Percentiles rank a stretch among this genome's conserved stretches.
These are phyloP conservation scores for Notocelia uddmanniana DNA, from an alignment of 2,888 invertebrate species.

Conservation along the genomic window DNA sequence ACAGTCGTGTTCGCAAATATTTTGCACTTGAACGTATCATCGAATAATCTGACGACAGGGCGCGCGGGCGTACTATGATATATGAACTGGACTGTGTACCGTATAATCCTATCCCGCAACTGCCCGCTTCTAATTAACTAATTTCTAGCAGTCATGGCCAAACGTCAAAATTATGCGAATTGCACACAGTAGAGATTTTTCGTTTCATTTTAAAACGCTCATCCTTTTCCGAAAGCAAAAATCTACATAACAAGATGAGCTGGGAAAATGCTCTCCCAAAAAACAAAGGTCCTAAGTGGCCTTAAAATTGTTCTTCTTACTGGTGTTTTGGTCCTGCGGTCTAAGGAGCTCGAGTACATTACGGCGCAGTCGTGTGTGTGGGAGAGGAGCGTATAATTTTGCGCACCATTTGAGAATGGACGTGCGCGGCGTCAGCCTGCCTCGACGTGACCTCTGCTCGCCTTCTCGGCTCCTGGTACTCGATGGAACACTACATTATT, in stretches of 20 bases:
- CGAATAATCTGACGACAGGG: too few relatives aligned
- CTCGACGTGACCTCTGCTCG: slow-evolving; percentile 59
- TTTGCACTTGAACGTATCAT: too few relatives aligned
- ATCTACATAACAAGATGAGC: slow-evolving; percentile 41
- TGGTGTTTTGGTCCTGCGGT: slow-evolving; percentile 4
- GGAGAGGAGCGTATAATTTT: slow-evolving; percentile 69
- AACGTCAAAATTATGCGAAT: slow-evolving; percentile 26
- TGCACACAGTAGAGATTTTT: slow-evolving; percentile 19
- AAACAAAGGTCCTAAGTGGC: slow-evolving; percentile 18
- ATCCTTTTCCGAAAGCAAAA: slow-evolving; percentile 31
- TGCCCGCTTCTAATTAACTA: neutral
- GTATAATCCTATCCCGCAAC: neutral
- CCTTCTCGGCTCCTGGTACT: slow-evolving; percentile 20
- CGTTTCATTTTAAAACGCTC: slow-evolving; percentile 26
- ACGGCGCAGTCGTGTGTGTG: slow-evolving; percentile 47
- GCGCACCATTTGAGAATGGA: slow-evolving; percentile 72
- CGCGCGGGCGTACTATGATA: too few relatives aligned
- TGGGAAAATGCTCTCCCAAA: neutral
- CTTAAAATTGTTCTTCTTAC: neutral
- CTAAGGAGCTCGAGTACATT: slow-evolving; percentile 39
- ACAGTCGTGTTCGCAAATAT: too few relatives aligned
- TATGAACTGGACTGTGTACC: too few relatives aligned
- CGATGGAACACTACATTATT: slow-evolving; percentile 31
- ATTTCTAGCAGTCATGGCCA: slow-evolving; percentile 14
- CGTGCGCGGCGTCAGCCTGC: slow-evolving; percentile 64